Conservation (phyloP, 1,140 invertebrate genomes). For the Orchestia grillus region DNA sequence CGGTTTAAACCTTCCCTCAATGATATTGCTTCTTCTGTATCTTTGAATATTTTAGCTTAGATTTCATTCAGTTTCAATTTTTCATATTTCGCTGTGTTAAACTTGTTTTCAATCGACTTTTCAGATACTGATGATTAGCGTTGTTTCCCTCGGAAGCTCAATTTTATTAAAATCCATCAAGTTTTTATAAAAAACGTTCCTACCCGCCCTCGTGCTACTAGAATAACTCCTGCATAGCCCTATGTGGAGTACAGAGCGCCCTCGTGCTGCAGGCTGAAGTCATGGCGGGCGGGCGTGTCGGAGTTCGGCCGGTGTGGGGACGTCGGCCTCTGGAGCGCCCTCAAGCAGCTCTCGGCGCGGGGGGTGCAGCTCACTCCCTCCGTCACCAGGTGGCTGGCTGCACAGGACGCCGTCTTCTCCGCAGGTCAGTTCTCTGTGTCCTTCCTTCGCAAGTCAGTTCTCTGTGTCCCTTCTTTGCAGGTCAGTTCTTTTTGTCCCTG, state of each 20-base stretch:
- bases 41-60: too few relatives aligned
- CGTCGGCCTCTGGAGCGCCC: background rate
- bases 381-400: background rate
- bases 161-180: too few relatives aligned
- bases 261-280: slow-evolving; percentile 4
- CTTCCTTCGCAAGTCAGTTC: background rate
- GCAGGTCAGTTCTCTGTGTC: background rate
- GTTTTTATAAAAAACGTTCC: too few relatives aligned
- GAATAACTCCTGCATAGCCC: background rate
- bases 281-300: background rate
- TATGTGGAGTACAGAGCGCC: background rate
- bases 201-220: too few relatives aligned
- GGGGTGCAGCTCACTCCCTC: background rate
- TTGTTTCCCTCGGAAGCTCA: too few relatives aligned
- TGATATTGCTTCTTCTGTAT: too few relatives aligned
- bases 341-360: background rate
- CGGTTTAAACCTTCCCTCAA: too few relatives aligned
- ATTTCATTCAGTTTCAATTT: too few relatives aligned
- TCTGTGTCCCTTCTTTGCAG: background rate
- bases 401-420: background rate
- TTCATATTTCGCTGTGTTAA: too few relatives aligned
- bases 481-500: slow-evolving; percentile 10
- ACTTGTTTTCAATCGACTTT: too few relatives aligned
- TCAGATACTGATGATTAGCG: too few relatives aligned
- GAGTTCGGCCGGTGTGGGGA: slow-evolving; percentile 20